These are phyloP conservation scores for Phortica okadai DNA, from an alignment of 2,888 invertebrate genomes.

Conservation along the genomic window DNA sequence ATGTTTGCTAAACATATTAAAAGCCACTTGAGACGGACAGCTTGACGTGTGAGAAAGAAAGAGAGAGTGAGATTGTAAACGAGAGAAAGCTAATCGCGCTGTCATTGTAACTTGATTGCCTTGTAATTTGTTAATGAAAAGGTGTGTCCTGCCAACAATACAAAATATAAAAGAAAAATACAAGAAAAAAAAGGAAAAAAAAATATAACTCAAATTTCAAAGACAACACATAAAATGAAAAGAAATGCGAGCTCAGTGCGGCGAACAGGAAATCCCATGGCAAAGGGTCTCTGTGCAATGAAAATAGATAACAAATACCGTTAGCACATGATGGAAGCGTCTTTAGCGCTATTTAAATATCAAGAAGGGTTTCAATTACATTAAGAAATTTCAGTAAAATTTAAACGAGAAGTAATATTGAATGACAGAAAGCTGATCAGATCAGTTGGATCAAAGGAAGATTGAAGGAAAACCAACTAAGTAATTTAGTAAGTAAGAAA, in stretches of 20 bases:
- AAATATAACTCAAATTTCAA: slow-evolving; percentile 45
- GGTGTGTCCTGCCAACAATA: slow-evolving; percentile 52
- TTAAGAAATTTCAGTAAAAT: not conserved
- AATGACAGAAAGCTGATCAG: not conserved
- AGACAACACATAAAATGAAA: slow-evolving; percentile 38
- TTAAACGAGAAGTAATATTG: not conserved
- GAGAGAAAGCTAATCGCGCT: not conserved
- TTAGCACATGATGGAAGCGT: too few relatives aligned
- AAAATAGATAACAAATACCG: too few relatives aligned
- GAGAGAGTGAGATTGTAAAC: not conserved
- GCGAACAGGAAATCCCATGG: too few relatives aligned
- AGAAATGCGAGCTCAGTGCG: too few relatives aligned
- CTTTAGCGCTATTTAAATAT: too few relatives aligned
- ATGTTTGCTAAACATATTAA: slow-evolving; percentile 27
- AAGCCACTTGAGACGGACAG: slow-evolving; percentile 21
- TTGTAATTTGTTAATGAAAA: slow-evolving; percentile 67
- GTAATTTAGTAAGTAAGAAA: not conserved
- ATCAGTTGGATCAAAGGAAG: not conserved
- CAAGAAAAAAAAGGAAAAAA: not conserved
- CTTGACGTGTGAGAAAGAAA: not conserved
- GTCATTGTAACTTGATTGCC: slow-evolving; percentile 33
- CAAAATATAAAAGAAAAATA: not conserved
- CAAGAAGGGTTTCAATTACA: not conserved
- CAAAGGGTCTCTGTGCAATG: too few relatives aligned
- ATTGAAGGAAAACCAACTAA: not conserved